Conservation (phyloP, 2,113 vertebrate genomes). For the Xyrauchen texanus region DNA sequence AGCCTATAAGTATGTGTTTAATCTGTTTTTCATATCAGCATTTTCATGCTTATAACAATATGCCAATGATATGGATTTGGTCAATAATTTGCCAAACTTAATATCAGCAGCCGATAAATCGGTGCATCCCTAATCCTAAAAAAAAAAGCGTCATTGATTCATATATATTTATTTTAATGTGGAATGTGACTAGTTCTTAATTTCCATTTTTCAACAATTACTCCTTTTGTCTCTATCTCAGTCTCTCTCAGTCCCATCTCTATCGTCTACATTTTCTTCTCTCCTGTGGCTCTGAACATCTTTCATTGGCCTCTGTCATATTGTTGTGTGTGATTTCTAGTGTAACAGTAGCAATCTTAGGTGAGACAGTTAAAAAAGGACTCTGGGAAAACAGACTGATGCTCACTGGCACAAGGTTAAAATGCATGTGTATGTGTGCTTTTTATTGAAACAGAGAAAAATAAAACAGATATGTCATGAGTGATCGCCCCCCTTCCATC, state of each 20-base stretch:
- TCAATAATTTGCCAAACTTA: too few relatives aligned
- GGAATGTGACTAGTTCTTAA: neutral
- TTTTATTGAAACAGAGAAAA: neutral
- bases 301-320: conserved; percentile 22
- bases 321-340: conserved; percentile 27
- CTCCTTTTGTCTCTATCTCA: neutral
- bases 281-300: conserved; percentile 26
- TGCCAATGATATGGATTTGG: too few relatives aligned
- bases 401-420: neutral
- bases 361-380: conserved; percentile 44
- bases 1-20: too few relatives aligned
- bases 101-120: too few relatives aligned
- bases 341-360: conserved; percentile 46
- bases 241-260: neutral
- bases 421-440: too few relatives aligned
- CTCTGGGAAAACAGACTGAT: too few relatives aligned
- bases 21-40: too few relatives aligned
- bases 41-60: too few relatives aligned
- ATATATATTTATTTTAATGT: neutral
- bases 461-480: neutral
- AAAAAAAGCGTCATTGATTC: neutral
- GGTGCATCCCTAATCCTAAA: too few relatives aligned
- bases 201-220: neutral
- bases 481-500: neutral
- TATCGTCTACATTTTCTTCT: neutral